A percentile compares a stretch with the other conserved stretches of the same genome.
Evolutionary conservation across 1,140 invertebrate genomes (phyloP).

Genomic region (Drosophila micromelanica): DNA sequence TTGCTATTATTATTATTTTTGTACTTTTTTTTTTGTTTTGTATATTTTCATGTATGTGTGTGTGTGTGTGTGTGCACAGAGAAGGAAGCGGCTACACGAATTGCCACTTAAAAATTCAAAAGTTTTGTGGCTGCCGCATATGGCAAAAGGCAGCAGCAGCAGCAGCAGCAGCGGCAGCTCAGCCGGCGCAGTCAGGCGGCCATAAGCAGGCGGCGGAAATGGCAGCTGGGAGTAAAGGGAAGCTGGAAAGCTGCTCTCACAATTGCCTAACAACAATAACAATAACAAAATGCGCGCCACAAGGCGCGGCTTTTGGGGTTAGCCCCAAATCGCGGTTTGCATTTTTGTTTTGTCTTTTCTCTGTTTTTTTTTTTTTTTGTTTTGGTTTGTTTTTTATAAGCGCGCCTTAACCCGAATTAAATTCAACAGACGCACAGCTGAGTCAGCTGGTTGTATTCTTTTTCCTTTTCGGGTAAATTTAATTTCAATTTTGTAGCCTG

Average conservation of each 20-base stretch:
- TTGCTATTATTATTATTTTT: constrained; percentile 7
- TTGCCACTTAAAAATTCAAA: constrained; percentile 84
- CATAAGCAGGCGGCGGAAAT: constrained; percentile 39
- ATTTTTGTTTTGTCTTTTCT: not conserved
- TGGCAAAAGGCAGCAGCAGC: constrained; percentile 43
- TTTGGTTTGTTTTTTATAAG: constrained; percentile 43
- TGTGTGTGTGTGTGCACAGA: constrained; percentile 28
- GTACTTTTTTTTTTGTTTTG: not conserved
- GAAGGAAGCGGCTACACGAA: constrained; percentile 73
- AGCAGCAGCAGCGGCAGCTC: constrained; percentile 29
- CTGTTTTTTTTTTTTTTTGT: not conserved
- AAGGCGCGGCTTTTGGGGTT: constrained; percentile 59
- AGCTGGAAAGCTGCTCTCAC: constrained; percentile 37
- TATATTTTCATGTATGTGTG: constrained; percentile 6
- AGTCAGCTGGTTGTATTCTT: constrained; percentile 21
- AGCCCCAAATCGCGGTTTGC: constrained; percentile 59
- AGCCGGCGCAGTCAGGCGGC: constrained; percentile 8
- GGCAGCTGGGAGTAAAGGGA: constrained; percentile 29
- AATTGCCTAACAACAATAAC: constrained; percentile 54
- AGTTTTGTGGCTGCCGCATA: constrained; percentile 77
- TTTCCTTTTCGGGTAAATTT: constrained; percentile 48
- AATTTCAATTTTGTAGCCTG: constrained; percentile 67
- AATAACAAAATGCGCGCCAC: constrained; percentile 69
- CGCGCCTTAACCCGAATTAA: constrained; percentile 69
- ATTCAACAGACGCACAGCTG: constrained; percentile 41